Percentiles rank a stretch among this genome's conserved stretches.
These are phyloP conservation scores for Machimus rusticus DNA, from an alignment of 2,888 invertebrate genomes.

Conservation along the genomic window DNA sequence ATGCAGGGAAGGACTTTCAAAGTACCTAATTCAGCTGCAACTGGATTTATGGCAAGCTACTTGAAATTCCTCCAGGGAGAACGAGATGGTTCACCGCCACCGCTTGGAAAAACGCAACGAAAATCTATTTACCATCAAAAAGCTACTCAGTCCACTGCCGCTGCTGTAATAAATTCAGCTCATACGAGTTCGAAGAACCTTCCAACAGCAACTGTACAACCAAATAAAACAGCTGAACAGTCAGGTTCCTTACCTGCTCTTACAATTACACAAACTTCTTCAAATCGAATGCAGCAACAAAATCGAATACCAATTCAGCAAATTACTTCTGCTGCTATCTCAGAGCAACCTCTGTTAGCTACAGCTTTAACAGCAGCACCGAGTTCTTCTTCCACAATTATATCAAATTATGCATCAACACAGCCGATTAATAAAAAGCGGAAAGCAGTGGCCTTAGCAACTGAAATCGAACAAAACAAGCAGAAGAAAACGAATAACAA, in stretches of 20 bases:
- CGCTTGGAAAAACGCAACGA: conserved; percentile 64
- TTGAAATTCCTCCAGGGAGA: conserved; percentile 85
- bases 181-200: background rate
- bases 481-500: background rate
- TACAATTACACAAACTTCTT: background rate
- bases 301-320: background rate
- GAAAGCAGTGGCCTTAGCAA: background rate
- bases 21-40: conserved; percentile 69
- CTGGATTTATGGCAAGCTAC: conserved; percentile 88
- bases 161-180: conserved; percentile 45
- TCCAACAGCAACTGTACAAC: background rate
- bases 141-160: conserved; percentile 35
- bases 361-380: background rate
- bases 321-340: background rate
- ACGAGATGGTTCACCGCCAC: conserved; percentile 81
- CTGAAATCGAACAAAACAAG: conserved; percentile 18
- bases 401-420: background rate
- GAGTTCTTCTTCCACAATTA: background rate
- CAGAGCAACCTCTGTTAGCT: background rate
- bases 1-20: conserved; percentile 70
- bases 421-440: conserved; percentile 11
- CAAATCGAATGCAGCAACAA: background rate
- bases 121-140: conserved; percentile 68
- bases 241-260: background rate
- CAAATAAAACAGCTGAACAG: background rate